Evolutionary conservation across 1,140 invertebrate species (phyloP), one percentile per base, ranked within the genome.

Genomic region (Maconellicoccus hirsutus): DNA sequence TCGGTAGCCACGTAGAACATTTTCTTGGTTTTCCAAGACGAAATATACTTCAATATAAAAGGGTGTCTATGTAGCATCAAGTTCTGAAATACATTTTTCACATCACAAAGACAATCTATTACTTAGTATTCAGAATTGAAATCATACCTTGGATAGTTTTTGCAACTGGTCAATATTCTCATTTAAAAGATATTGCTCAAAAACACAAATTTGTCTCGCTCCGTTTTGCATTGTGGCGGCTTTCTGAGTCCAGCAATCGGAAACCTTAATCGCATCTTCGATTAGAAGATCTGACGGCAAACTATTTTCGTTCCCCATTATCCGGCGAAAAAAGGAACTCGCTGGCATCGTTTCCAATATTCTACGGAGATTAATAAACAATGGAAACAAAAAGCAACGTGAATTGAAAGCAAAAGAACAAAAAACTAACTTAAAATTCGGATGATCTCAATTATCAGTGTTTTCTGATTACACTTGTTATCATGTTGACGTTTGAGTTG

Each of bases 31-130:
- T 84, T 84, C 89, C 89, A 91, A 0, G 88, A 87, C n/a, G 86
- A 86, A 72, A 91, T 82, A 76, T 90, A 93, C 75, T 86, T 86
- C 6, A 92, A 77, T 74, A 93, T 92, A 74, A 85, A 89, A 1
- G 90, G 90, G 81, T 93, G 90, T 0, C 90, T 83, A 79, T 90
- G 86, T 71, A 91, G 83, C 82, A 89, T 87, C 23, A 91, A 82
- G 81, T 90, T 91, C 91, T 93, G 78, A 71, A 52, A 52, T 16
- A 52, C 42, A 52, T 38, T 38, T 7, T 38, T 38, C 6, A 52
- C 6, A 52, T 52, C 6, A 52, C n/a, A 52, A 52, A 19, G 3
- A 8, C 2, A 16, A 52, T 2, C n/a, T 52, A 52, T 16, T 52
- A 8, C n/a, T 52, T 3, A 33, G 29, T 12, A 33, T 12, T 33